Conservation (phyloP, 1,140 invertebrate genomes). For the Dendrolimus kikuchii region DNA sequence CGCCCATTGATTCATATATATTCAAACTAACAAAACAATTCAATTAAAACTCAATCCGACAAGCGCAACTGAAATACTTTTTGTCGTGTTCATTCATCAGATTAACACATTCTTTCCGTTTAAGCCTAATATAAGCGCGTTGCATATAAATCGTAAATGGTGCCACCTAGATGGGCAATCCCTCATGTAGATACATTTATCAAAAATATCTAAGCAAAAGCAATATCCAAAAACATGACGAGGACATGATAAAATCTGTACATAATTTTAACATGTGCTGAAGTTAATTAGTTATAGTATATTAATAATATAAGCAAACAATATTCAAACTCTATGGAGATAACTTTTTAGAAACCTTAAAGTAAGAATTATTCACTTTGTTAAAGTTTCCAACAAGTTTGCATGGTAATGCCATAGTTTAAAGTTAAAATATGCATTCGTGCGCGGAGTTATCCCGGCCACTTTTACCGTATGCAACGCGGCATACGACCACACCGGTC, state of each 20-base stretch:
- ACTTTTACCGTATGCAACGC: conserved; percentile 48
- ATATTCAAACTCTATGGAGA: background rate
- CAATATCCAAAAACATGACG: no score
- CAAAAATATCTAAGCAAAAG: no score
- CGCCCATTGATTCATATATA: conserved; percentile 14
- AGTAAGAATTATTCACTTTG: conserved; percentile 59
- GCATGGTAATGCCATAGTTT: conserved; percentile 49
- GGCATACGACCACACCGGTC: conserved; percentile 32
- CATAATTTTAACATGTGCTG: no score
- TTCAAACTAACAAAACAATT: background rate
- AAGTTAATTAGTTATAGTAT: no score
- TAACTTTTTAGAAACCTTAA: conserved; percentile 31
- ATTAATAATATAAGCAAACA: conserved; percentile 1
- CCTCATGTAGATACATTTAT: no score
- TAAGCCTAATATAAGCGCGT: no score
- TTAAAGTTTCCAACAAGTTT: conserved; percentile 59
- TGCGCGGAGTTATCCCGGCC: conserved; percentile 53
- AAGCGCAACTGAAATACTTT: no score
- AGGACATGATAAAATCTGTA: no score
- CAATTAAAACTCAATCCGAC: background rate
- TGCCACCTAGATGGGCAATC: background rate
- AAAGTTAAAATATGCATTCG: conserved; percentile 67
- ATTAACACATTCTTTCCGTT: no score
- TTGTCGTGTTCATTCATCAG: no score
- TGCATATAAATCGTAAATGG: background rate